Base-by-base conservation (phyloP, 2,797 vertebrate species). In the Gobionotothen gibberifrons region DNA sequence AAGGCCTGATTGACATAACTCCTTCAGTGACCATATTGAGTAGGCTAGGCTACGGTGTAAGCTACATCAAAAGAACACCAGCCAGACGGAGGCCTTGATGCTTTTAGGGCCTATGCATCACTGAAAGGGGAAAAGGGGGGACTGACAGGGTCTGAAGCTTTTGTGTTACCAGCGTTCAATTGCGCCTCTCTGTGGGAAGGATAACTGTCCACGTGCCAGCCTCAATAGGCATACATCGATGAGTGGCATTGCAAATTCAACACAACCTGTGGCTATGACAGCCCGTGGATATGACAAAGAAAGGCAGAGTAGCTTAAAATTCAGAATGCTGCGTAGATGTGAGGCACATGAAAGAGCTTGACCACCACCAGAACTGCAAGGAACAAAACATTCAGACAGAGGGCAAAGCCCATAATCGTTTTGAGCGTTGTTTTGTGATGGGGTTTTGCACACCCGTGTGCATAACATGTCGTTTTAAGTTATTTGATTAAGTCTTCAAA, bases 191-290 rank as follows among this genome's bases (percentile, higher is more conserved):
- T 85, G 90, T 89, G 93, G 93, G 91, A 87, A 91, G 89, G 91
- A 90, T 85, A 88, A 87, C 90, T 89, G 93, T 93, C 90, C 92
- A 94, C 92, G 92, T 93, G 93, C 91, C 91, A 92, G 87, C 84
- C 89, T 93, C 90, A 93, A 93, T 91, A 90, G 91, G 90, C 88
- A 77, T 36, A 87, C 89, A 85, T 84, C 82, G 83, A 88, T 87
- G 90, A 94, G 90, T 92, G 92, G 92, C 90, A 90, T 87, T 90
- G 82, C 90, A 82, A 90, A 93, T 92, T 88, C 90, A 87, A 89
- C 92, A 86, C 92, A 92, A 93, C 91, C 91, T 93, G 93, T 92
- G 87, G 91, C 91, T 87, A 85, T 89, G 90, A 92, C 92, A 90
- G 88, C 82, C 76, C 81, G 87, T 78, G 90, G 78, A 90, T 69